Conservation (phyloP, 2,888 invertebrate species). For the Corythucha ciliata region DNA sequence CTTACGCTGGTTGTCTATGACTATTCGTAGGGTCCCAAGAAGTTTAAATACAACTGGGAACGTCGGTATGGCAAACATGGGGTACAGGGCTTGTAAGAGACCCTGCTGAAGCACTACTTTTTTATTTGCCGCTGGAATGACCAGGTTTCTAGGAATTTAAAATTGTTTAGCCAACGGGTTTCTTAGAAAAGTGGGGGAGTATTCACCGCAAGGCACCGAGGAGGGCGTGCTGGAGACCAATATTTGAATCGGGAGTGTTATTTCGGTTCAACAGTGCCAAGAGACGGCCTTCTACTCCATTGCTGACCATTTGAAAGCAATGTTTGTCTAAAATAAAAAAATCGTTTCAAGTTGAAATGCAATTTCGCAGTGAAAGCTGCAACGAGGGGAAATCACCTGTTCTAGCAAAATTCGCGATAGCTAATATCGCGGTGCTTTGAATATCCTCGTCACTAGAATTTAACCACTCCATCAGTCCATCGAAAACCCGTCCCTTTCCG, state of each 20-base stretch:
- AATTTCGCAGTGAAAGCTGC: neutral
- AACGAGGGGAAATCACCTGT: constrained; percentile 44
- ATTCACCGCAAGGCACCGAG: constrained; percentile 59
- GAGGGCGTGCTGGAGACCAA: constrained; percentile 60
- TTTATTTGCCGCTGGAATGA: constrained; percentile 67
- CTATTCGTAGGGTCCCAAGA: constrained; percentile 74
- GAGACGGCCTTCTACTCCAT: constrained; percentile 62
- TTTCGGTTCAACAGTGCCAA: constrained; percentile 45
- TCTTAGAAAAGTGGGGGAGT: neutral
- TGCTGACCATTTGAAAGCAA: constrained; percentile 71
- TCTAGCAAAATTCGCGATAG: constrained; percentile 82
- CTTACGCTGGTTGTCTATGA: constrained; percentile 72
- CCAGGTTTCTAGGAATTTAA: constrained; percentile 51
- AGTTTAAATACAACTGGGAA: constrained; percentile 75
- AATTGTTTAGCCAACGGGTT: neutral
- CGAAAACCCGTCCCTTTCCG: constrained; percentile 61
- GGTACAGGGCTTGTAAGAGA: constrained; percentile 61
- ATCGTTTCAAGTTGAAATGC: neutral
- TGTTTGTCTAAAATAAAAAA: constrained; percentile 52
- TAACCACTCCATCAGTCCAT: constrained; percentile 67
- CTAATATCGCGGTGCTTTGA: constrained; percentile 71
- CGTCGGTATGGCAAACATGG: constrained; percentile 55
- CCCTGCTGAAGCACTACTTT: constrained; percentile 59
- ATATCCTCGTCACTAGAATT: constrained; percentile 62
- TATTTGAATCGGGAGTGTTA: constrained; percentile 52